phyloP scores from a whole-genome alignment of 2,797 vertebrate species.

The Geotrypetes seraphini region DNA sequence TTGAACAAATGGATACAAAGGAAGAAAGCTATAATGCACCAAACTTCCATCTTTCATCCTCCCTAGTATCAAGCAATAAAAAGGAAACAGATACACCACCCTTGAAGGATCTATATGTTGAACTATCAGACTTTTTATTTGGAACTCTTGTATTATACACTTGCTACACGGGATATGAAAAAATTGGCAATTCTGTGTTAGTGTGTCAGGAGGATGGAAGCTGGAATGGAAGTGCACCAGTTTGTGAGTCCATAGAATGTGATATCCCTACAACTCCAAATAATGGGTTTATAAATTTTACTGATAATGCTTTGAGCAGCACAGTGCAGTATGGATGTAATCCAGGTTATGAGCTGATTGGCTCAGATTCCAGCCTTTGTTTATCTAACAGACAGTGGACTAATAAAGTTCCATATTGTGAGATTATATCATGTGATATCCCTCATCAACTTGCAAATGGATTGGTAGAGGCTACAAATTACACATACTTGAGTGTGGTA shows the following conservation, averaged over 20 bases:
- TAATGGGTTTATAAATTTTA: constrained; percentile 70
- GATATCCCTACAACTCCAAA: constrained; percentile 58
- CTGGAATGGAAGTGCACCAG: constrained; percentile 88
- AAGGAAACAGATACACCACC: constrained; percentile 16
- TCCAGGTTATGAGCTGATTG: constrained; percentile 68
- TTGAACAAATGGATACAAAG: constrained; percentile 21
- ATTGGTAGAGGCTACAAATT: constrained; percentile 52
- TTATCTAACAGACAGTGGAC: constrained; percentile 76
- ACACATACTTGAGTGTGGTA: constrained; percentile 55
- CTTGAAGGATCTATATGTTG: constrained; percentile 22
- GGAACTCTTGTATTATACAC: constrained; percentile 69
- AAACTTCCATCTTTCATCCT: constrained; percentile 4
- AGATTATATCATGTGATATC: constrained; percentile 53
- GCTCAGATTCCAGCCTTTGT: constrained; percentile 69
- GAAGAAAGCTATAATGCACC: constrained; percentile 20
- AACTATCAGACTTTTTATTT: constrained; percentile 70
- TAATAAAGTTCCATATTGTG: constrained; percentile 58
- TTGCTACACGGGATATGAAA: constrained; percentile 77
- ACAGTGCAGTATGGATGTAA: constrained; percentile 69
- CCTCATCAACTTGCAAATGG: constrained; percentile 63
- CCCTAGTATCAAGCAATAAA: not conserved
- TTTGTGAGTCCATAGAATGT: constrained; percentile 76
- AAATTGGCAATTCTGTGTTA: constrained; percentile 57
- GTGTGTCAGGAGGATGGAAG: constrained; percentile 80
- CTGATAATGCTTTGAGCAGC: constrained; percentile 65